A percentile compares a stretch with the other conserved stretches of the same genome.
phyloP scores from a whole-genome alignment of 2,888 invertebrate genomes.

The Atethmia centrago region DNA sequence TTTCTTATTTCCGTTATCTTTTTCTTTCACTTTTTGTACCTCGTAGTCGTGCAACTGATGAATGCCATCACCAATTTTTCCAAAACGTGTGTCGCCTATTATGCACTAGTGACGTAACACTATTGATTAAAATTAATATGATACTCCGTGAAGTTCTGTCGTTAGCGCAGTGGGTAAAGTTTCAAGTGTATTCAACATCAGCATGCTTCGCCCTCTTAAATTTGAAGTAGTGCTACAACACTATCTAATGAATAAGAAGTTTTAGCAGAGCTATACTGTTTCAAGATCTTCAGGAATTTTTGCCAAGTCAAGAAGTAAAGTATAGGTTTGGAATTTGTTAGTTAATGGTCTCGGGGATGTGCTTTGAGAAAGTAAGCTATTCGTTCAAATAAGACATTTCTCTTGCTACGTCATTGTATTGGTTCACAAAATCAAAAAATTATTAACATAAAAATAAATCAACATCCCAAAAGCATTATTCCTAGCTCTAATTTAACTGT shows the following conservation, averaged over 20 bases:
- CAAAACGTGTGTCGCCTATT: background rate
- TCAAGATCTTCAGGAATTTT: conserved; percentile 13
- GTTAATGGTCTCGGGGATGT: background rate
- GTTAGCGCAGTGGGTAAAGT: conserved; percentile 30
- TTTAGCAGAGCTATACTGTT: background rate
- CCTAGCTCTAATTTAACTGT: background rate
- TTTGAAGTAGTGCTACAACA: conserved; percentile 23
- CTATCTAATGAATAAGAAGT: conserved; percentile 25
- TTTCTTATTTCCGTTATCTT: background rate
- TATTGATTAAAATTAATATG: conserved; percentile 28
- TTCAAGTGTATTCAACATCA: conserved; percentile 42
- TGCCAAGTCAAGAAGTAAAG: background rate
- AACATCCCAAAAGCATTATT: background rate
- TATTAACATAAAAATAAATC: background rate
- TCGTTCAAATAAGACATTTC: background rate
- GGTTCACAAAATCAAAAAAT: background rate
- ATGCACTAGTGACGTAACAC: background rate
- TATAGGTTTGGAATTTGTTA: background rate
- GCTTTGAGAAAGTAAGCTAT: background rate
- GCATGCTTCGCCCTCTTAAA: conserved; percentile 38
- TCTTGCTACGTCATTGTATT: background rate
- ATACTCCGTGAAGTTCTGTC: conserved; percentile 31
- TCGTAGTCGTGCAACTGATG: no score
- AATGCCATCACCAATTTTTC: background rate
- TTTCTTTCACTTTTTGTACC: background rate